A percentile compares a stretch with the other conserved stretches of the same genome.
These are phyloP conservation scores for Batillaria attramentaria DNA, from an alignment of 1,140 invertebrate genomes.

Conservation along the genomic window DNA sequence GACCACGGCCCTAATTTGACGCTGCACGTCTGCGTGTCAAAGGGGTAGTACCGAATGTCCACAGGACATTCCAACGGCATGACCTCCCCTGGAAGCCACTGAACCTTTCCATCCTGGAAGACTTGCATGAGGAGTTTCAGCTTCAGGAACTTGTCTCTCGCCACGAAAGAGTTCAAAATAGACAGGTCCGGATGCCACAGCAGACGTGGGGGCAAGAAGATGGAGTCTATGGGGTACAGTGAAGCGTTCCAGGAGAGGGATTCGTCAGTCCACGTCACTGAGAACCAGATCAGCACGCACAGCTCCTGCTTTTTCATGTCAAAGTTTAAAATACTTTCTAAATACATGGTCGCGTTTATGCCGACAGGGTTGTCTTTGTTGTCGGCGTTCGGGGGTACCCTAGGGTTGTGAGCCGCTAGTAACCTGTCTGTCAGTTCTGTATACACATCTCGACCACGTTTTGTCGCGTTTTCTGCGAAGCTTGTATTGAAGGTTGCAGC, in stretches of 20 bases:
- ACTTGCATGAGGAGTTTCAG: not conserved
- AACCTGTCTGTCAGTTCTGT: not conserved
- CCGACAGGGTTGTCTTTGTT: not conserved
- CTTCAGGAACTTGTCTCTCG: not conserved
- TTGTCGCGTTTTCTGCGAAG: too few species aligned
- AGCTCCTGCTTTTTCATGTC: conserved; percentile 15
- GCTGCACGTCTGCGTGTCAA: conserved; percentile 93
- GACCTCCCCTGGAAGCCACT: conserved; percentile 7
- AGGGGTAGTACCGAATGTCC: conserved; percentile 81
- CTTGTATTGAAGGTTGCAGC: too few species aligned
- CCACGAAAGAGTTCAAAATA: not conserved
- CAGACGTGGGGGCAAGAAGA: not conserved
- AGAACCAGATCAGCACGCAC: not conserved
- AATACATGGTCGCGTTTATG: not conserved
- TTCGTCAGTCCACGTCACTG: not conserved
- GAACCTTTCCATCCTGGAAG: not conserved
- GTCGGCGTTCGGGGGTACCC: not conserved
- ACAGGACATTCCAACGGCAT: conserved; percentile 80
- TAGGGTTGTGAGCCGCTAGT: not conserved
- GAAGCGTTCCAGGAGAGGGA: conserved; percentile 1
- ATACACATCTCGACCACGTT: not conserved
- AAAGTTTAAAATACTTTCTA: not conserved
- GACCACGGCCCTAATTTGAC: conserved; percentile 98
- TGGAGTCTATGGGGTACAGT: not conserved
- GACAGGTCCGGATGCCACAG: conserved; percentile 9